Conservation (phyloP, 2,113 vertebrate species). For the Rhodinocichla rosea region DNA sequence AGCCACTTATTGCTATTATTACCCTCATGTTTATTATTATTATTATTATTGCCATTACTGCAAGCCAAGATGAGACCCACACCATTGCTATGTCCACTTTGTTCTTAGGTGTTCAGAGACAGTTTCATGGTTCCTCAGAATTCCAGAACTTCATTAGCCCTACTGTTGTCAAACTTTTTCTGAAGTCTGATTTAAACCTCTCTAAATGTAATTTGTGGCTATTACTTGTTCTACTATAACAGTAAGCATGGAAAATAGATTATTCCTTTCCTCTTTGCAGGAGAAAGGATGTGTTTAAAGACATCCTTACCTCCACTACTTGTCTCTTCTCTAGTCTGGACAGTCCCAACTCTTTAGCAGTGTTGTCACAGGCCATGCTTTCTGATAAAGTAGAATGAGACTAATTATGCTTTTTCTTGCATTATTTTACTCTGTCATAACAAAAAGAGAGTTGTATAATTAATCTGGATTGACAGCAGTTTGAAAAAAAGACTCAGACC, state of each 20-base stretch:
- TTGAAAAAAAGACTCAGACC: background rate
- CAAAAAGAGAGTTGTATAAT: background rate
- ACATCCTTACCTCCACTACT: slow-evolving; percentile 15
- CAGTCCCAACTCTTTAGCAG: background rate
- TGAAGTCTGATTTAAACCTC: background rate
- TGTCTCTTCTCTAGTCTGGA: background rate
- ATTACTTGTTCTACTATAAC: background rate
- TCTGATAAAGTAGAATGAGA: background rate
- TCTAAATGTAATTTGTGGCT: background rate
- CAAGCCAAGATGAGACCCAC: background rate
- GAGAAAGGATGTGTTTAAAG: slow-evolving; percentile 26
- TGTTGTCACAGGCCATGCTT: background rate
- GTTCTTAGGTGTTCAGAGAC: background rate
- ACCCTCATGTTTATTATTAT: background rate
- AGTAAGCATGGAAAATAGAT: background rate
- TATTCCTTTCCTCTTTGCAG: background rate
- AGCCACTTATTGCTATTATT: background rate
- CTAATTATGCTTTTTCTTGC: background rate
- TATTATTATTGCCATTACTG: background rate
- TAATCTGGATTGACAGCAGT: background rate
- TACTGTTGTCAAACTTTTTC: background rate
- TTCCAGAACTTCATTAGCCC: background rate
- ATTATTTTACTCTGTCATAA: background rate
- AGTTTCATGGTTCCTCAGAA: background rate
- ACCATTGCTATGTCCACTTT: background rate